phyloP scores from a whole-genome alignment of 2,888 invertebrate genomes.

The Andrena camellia region DNA sequence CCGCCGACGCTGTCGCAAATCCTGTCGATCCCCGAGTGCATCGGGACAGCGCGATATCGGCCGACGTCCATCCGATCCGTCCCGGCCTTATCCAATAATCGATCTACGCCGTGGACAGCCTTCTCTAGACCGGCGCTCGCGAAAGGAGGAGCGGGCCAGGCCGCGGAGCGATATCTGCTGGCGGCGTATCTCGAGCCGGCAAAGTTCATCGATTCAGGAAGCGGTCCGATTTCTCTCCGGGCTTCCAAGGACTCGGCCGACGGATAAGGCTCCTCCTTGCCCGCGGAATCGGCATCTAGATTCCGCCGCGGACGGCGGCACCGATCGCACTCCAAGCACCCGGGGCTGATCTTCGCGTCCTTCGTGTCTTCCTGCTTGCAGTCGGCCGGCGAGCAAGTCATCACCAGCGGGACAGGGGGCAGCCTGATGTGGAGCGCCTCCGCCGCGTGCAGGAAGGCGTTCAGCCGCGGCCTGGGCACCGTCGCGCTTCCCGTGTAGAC shows the following conservation, averaged over 20 bases:
- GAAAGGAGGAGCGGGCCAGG: slow-evolving; percentile 55
- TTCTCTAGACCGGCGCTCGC: slow-evolving; percentile 39
- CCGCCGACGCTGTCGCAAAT: background rate
- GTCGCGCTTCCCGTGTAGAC: slow-evolving; percentile 89
- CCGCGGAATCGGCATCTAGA: slow-evolving; percentile 33
- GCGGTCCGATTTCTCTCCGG: slow-evolving; percentile 35
- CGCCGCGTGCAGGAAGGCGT: slow-evolving; percentile 88
- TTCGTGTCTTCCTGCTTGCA: slow-evolving; percentile 74
- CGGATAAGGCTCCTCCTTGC: slow-evolving; percentile 49
- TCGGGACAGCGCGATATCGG: slow-evolving; percentile 22
- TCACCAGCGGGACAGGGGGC: slow-evolving; percentile 73
- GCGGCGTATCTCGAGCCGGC: slow-evolving; percentile 40
- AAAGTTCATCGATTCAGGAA: slow-evolving; percentile 58
- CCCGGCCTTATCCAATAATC: slow-evolving; percentile 14
- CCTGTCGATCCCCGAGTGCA: slow-evolving; percentile 31
- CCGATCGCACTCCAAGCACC: slow-evolving; percentile 75
- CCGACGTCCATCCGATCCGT: slow-evolving; percentile 20
- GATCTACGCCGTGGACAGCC: slow-evolving; percentile 20
- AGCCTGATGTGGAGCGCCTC: slow-evolving; percentile 78
- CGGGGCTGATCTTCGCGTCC: slow-evolving; percentile 71
- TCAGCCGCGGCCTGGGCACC: slow-evolving; percentile 87
- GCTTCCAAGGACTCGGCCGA: slow-evolving; percentile 36
- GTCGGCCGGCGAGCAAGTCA: slow-evolving; percentile 54
- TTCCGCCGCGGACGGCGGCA: slow-evolving; percentile 66
- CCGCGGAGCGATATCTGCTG: slow-evolving; percentile 42